Evolutionary conservation across 2,888 invertebrate genomes (phyloP).

Genomic region (Epistrophe eligans): DNA sequence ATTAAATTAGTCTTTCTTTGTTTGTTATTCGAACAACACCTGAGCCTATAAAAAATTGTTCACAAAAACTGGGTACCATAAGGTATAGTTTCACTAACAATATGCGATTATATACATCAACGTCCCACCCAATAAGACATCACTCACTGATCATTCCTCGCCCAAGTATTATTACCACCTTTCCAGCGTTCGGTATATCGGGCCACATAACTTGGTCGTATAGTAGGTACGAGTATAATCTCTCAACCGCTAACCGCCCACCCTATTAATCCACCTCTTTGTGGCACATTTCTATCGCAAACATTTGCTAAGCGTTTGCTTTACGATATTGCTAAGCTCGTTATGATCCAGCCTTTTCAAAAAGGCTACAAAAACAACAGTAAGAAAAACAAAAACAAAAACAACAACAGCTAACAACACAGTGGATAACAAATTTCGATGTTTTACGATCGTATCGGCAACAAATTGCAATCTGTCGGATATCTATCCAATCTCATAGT

Average conservation of each 20-base stretch:
- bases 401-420: constrained; percentile 54
- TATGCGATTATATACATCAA: constrained; percentile 64
- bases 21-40: constrained; percentile 50
- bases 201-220: constrained; percentile 48
- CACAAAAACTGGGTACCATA: neutral
- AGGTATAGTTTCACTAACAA: constrained; percentile 30
- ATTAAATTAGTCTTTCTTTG: neutral
- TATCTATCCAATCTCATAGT: constrained; percentile 58
- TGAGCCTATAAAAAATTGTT: constrained; percentile 44
- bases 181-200: neutral
- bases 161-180: constrained; percentile 42
- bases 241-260: constrained; percentile 64
- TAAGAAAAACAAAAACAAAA: constrained; percentile 41
- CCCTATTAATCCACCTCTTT: constrained; percentile 74
- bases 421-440: constrained; percentile 70
- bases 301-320: constrained; percentile 74
- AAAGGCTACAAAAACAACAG: constrained; percentile 37
- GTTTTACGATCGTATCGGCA: constrained; percentile 73
- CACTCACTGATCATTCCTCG: constrained; percentile 50
- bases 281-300: constrained; percentile 75
- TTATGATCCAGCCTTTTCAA: constrained; percentile 64
- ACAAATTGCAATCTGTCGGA: constrained; percentile 73
- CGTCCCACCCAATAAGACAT: constrained; percentile 60
- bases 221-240: constrained; percentile 41
- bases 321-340: constrained; percentile 73